Base-by-base conservation (phyloP, 2,113 vertebrate genomes). In the Colinus virginianus region DNA sequence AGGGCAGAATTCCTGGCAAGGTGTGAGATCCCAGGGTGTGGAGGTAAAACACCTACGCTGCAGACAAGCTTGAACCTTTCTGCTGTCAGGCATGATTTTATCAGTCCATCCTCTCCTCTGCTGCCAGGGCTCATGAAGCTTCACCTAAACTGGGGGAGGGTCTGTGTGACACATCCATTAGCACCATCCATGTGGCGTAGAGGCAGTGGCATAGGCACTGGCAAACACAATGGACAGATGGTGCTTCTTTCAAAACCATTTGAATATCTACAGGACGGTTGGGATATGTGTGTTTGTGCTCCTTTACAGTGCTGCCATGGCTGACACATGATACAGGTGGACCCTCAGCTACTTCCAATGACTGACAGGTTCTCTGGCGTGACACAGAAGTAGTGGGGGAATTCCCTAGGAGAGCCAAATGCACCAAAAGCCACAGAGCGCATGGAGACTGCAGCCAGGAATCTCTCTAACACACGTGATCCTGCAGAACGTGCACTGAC, bases 191-290 rank as follows among this genome's bases (percentile, higher is more conserved):
- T 13, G 59, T 43, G 28, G 74, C 20, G 22, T 16, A 22, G 53
- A 68, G 40, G 30, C 67, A 71, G 19, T n/a, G 38, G 42, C 38
- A 8, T 2, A 21, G 67, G 28, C 2, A 1, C 7, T 0, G 7
- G 71, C 46, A 74, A 46, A 2, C 3, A 26, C 25, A 51, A 43
- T 9, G 6, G 43, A 88, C 72, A 34, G 48, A 20, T 25, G 19
- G 11, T 38, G 40, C 55, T 84, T 80, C 83, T 51, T 86, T 80
- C 77, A 59, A 80, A 69, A 67, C 38, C 11, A 11, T 62, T 53
- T 6, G 4, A 32, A 1, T 46, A 26, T n/a, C 62, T 61, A 0
- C 1, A 7, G 43, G 32, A 38, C 34, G 30, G 58, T 34, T 2
- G 7, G 11, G 28, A 32, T 12, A 3, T 1, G 42, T 2, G 42